Percentiles rank a stretch among this genome's conserved stretches.
phyloP scores from a whole-genome alignment of 2,113 vertebrate genomes.

The Sander vitreus region DNA sequence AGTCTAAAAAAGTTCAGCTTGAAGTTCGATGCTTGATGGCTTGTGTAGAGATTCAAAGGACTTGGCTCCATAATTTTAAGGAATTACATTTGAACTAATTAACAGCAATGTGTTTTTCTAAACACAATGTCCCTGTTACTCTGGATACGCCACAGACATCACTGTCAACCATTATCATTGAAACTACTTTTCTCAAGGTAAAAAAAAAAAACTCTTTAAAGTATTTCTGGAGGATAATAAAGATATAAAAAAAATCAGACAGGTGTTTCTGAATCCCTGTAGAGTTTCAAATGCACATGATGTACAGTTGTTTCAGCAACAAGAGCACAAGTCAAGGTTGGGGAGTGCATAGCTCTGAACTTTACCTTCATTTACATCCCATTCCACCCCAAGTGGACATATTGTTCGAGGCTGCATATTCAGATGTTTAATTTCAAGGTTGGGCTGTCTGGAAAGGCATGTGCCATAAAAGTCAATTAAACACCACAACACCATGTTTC shows the following conservation, averaged over 20 bases:
- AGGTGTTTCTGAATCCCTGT: neutral
- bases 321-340: constrained; percentile 29
- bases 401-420: constrained; percentile 54
- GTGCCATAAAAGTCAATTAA: constrained; percentile 62
- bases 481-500: constrained; percentile 32
- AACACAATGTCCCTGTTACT: neutral
- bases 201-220: neutral
- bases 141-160: neutral
- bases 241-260: neutral
- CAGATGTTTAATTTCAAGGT: constrained; percentile 58
- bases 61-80: neutral
- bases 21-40: too few relatives aligned
- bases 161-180: neutral
- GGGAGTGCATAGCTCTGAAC: constrained; percentile 12
- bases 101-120: neutral
- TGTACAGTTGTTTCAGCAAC: constrained; percentile 10
- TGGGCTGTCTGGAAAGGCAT: constrained; percentile 47
- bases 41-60: neutral
- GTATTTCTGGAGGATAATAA: neutral
- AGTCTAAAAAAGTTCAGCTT: neutral
- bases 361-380: constrained; percentile 49
- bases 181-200: neutral
- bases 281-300: constrained; percentile 21
- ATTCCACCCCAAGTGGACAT: constrained; percentile 28
- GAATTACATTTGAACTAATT: neutral